Evolutionary conservation across 2,888 invertebrate species (phyloP), one percentile per base, ranked within the genome.

Genomic region (Ashinkailepas kermadecensis): DNA sequence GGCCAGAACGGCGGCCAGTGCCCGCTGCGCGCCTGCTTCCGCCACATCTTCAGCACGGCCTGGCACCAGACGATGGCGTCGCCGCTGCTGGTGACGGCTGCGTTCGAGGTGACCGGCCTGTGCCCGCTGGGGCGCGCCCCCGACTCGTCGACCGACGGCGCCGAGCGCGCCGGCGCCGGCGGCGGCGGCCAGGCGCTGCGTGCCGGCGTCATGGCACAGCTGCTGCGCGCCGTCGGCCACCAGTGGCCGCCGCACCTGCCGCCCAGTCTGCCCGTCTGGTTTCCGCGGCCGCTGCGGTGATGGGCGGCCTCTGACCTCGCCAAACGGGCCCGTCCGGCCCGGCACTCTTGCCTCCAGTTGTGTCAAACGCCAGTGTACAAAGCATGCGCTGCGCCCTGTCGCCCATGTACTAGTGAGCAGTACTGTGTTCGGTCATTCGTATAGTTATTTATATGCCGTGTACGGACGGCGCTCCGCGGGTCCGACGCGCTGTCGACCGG

Each of bases 351-450:
- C 74, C 74, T 74, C 74, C 21, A 11, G 74, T 74, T 74, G 74
- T 74, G 74, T 74, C 74, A 74, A 74, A 74, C 74, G 25, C 74
- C 74, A 74, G 74, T 74, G 74, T 74, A 74, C 74, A 74, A 74
- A 74, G 59, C 59, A 15, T 18, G 67, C 67, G 39, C 74, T 39
- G 74, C 54, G 74, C 6, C 8, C 18, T 21, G 18, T 54, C 74
- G 54, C 15, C 54, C 59, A 59, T 13, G 13, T 4, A 54, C 54
- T 74, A 74, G 74, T 54, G n/a, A 10, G 74, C 74, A 54, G 74
- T 54, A 39, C 18, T 18, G 39, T 18, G 74, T 54, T 54, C 74
- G 74, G 74, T 15, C 54, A 13, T 74, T 25, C 18, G 74, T 74
- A 74, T 25, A 13, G 74, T 54, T 74, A 74, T 74, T 74, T 74